A percentile compares a stretch with the other conserved stretches of the same genome.
Conservation (phyloP, 2,888 invertebrate genomes). For the Epistrophella euchroma region DNA sequence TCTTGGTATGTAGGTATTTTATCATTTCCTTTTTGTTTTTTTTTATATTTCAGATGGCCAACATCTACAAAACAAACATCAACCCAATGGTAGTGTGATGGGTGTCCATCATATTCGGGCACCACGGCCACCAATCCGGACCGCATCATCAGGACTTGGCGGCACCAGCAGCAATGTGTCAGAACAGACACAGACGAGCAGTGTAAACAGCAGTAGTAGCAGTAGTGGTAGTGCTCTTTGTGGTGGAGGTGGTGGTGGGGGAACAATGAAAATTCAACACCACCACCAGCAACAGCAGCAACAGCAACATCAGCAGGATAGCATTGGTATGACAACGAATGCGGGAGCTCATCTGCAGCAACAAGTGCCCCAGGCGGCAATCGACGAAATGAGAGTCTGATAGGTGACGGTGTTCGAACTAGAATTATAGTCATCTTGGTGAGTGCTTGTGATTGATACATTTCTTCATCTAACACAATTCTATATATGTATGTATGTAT, state of each 20-base stretch:
- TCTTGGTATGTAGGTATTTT: not conserved
- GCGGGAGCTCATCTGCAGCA: slow-evolving; percentile 84
- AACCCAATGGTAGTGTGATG: slow-evolving; percentile 82
- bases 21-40: not conserved
- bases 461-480: too few species aligned
- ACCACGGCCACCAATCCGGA: slow-evolving; percentile 83
- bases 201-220: slow-evolving; percentile 78
- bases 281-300: slow-evolving; percentile 82
- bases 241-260: slow-evolving; percentile 79
- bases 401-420: slow-evolving; percentile 84
- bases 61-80: slow-evolving; percentile 81
- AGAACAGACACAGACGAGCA: slow-evolving; percentile 80
- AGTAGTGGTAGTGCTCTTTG: slow-evolving; percentile 80
- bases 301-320: slow-evolving; percentile 81
- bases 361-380: slow-evolving; percentile 91
- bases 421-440: slow-evolving; percentile 84
- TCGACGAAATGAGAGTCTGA: slow-evolving; percentile 97
- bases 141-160: slow-evolving; percentile 81
- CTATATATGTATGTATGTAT: not conserved
- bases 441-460: slow-evolving; percentile 76
- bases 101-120: slow-evolving; percentile 82
- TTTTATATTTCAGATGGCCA: slow-evolving; percentile 76
- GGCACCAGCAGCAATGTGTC: slow-evolving; percentile 77
- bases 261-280: slow-evolving; percentile 84
- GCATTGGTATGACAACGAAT: slow-evolving; percentile 83